Evolutionary conservation across 2,113 vertebrate species (phyloP), one percentile per base, ranked within the genome.

Genomic region (Brachyistius frenatus): DNA sequence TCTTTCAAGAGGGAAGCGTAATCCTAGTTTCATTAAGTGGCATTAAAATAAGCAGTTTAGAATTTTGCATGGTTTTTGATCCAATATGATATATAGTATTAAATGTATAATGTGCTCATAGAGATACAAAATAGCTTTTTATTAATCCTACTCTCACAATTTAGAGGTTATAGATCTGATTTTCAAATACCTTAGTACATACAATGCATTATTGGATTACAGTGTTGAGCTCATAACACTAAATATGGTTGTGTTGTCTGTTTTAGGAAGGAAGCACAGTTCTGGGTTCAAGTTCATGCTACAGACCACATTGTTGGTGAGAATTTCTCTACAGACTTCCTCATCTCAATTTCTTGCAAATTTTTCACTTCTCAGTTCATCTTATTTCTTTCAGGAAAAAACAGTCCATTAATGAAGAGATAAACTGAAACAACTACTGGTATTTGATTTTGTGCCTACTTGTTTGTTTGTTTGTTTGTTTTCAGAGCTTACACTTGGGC

Each of bases 261-360:
- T 74, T 83, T 53, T 73, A 95, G 95, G 54, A 57, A 93, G 52
- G 88, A 93, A 14, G 88, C 88, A 0, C 73, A 90, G 37, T 92
- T 94, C 60, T 95, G 95, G 94, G 70, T 83, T 56, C 64, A 79
- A 16, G 54, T 91, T 73, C 91, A 93, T 2, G n/a, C 58, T 0
- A 87, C 74, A 60, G 93, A 95, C 57, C 93, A 91, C 32, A 8
- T 86, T 5, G 69, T 90, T 33, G 94, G 94, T 94, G 69, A 92
- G 93, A 61, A 13, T 56, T 63, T 32, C n/a, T 33, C n/a, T 39
- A 44, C 32, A 61, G 32, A 37, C 30, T 57, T 76, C 53, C 16
- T 58, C 63, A 44, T 73, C 15, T 37, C 0, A 8, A 49, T 44
- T 73, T 44, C 9, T 13, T 14, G 30, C 2, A 46, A 6, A 56